Conservation (phyloP, 2,797 vertebrate species). For the Sebastiscus tertius region DNA sequence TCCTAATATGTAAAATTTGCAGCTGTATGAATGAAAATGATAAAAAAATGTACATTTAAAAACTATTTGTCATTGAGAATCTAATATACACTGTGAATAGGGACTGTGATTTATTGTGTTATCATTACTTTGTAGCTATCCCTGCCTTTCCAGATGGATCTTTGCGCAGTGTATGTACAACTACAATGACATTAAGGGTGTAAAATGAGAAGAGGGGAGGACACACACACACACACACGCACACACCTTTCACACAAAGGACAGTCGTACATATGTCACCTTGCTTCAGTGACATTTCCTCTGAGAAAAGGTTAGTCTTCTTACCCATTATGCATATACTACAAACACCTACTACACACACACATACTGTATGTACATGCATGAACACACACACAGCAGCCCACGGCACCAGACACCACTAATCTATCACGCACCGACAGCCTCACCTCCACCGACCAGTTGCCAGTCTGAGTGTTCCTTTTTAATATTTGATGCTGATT, state of each 20-base stretch:
- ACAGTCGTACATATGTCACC: constrained; percentile 36
- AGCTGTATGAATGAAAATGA: neutral
- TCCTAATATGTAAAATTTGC: neutral
- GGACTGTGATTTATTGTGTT: neutral
- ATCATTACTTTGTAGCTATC: neutral
- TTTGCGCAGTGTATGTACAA: neutral
- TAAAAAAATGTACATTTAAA: neutral
- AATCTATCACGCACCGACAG: constrained; percentile 36
- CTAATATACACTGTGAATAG: neutral
- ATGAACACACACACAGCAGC: constrained; percentile 30
- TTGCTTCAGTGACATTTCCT: constrained; percentile 62
- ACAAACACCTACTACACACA: neutral
- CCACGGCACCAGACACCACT: constrained; percentile 35
- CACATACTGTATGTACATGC: neutral
- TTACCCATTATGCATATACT: neutral
- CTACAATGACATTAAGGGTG: constrained; percentile 26
- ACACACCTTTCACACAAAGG: constrained; percentile 31
- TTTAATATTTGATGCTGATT: constrained; percentile 30
- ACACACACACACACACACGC: neutral
- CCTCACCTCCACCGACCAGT: constrained; percentile 32
- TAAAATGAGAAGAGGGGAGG: constrained; percentile 24
- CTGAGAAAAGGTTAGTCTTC: constrained; percentile 51
- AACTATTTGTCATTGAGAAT: neutral
- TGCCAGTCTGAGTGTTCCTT: neutral
- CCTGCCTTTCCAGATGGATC: neutral